Base-by-base conservation (phyloP, 2,113 vertebrate species). In the Typhlomys cinereus region DNA sequence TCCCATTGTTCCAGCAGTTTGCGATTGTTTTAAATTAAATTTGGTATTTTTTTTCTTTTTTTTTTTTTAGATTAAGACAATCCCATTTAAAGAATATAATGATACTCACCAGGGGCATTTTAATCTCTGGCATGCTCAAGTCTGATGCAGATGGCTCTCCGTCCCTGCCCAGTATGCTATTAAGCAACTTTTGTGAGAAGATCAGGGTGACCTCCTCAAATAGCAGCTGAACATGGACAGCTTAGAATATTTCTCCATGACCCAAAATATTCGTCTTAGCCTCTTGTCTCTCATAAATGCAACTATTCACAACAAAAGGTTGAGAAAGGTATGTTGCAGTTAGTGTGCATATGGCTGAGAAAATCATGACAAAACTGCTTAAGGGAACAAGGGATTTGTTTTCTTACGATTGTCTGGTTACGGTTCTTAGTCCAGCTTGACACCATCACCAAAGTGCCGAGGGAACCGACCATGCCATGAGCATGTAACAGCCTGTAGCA, bases 291-390 rank as follows among this genome's bases (percentile, higher is more conserved):
- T 90, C 54, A 82, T 23, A 79, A 41, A 48, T n/a, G 54, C 23
- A 82, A 83, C 31, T 5, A 0, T 25, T 96, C 27, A 94, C 67
- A 70, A 39, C 15, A 2, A 95, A 93, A 94, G 39, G 90, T 50
- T 50, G 5, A 25, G 54, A 12, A 67, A 52, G 81, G 29, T 80
- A 93, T n/a, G n/a, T n/a, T n/a, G n/a, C n/a, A n/a, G n/a, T n/a
- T n/a, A n/a, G n/a, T n/a, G n/a, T n/a, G n/a, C n/a, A n/a, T n/a
- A n/a, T n/a, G n/a, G n/a, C n/a, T n/a, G n/a, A n/a, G n/a, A n/a
- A n/a, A n/a, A n/a, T n/a, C n/a, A n/a, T n/a, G n/a, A n/a, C n/a
- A n/a, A n/a, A n/a, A n/a, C n/a, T n/a, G n/a, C n/a, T n/a, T n/a
- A n/a, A n/a, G n/a, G n/a, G n/a, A n/a, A n/a, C n/a, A n/a, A n/a